phyloP scores from a whole-genome alignment of 2,888 invertebrate genomes.

The Hymenopus coronatus region DNA sequence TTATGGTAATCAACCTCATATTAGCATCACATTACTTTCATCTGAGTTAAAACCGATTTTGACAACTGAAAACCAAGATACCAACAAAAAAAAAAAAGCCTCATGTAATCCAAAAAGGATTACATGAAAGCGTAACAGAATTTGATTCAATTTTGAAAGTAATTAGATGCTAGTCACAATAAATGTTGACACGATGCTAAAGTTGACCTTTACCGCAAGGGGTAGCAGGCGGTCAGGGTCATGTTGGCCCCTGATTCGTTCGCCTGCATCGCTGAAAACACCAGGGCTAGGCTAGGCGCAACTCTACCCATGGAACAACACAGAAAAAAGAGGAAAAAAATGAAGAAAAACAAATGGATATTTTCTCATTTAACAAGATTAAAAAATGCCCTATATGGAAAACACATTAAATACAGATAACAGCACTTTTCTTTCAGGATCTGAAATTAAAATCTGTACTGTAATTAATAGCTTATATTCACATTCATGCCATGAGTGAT shows the following conservation, averaged over 20 bases:
- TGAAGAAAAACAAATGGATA: conserved; percentile 29
- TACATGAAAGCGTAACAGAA: background rate
- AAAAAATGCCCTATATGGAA: background rate
- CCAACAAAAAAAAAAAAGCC: background rate
- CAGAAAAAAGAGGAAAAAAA: conserved; percentile 40
- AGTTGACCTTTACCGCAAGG: conserved; percentile 41
- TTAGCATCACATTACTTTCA: background rate
- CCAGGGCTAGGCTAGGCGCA: conserved; percentile 38
- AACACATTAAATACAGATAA: background rate
- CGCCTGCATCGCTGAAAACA: conserved; percentile 36
- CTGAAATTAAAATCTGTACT: background rate
- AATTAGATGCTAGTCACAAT: conserved; percentile 1
- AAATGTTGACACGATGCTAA: conserved; percentile 32
- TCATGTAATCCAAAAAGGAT: background rate
- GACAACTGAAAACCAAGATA: background rate
- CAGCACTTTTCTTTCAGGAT: background rate
- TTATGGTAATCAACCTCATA: background rate
- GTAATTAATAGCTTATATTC: background rate
- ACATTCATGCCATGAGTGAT: background rate
- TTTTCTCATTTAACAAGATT: background rate
- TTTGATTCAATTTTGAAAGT: background rate
- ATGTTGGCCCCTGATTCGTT: conserved; percentile 37
- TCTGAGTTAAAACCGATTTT: background rate
- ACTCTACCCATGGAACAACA: conserved; percentile 42
- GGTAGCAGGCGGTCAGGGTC: conserved; percentile 39